phyloP scores from a whole-genome alignment of 2,113 vertebrate genomes.

The Calyptomena viridis region DNA sequence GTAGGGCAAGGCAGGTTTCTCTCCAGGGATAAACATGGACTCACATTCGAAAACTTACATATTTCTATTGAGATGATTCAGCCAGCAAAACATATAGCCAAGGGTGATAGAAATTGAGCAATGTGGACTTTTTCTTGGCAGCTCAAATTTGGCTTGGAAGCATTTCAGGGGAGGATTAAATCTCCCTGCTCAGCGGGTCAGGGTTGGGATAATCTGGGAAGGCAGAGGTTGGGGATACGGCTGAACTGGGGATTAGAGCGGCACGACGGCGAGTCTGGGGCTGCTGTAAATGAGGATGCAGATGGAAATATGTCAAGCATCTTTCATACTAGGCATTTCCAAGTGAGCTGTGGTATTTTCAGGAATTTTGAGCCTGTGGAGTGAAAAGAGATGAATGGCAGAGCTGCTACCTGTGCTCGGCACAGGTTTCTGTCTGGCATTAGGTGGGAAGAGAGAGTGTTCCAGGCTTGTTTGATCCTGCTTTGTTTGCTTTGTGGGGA shows the following conservation, averaged over 20 bases:
- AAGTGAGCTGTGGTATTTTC: not conserved
- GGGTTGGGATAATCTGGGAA: not conserved
- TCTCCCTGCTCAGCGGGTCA: not conserved
- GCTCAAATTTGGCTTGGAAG: slow-evolving; percentile 17
- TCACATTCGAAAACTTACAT: not conserved
- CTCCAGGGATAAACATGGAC: not conserved
- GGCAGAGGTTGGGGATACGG: not conserved
- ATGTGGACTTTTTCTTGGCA: slow-evolving; percentile 56
- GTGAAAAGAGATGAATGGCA: not conserved
- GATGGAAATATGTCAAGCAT: not conserved
- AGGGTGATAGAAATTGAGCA: slow-evolving; percentile 46
- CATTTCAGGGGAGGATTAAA: slow-evolving; percentile 50
- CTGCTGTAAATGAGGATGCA: not conserved
- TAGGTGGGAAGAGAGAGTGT: not conserved
- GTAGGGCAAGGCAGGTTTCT: not conserved
- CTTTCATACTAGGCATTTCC: not conserved
- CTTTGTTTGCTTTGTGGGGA: not conserved
- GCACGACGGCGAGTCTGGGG: not conserved
- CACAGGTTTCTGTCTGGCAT: not conserved
- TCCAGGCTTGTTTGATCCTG: not conserved
- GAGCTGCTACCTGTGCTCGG: not conserved
- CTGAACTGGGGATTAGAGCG: not conserved
- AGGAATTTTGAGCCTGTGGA: not conserved
- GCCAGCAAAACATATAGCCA: slow-evolving; percentile 12
- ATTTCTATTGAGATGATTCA: slow-evolving; percentile 19